A percentile compares a stretch with the other conserved stretches of the same genome.
phyloP scores from a whole-genome alignment of 2,797 vertebrate species.

The Liasis olivaceus region DNA sequence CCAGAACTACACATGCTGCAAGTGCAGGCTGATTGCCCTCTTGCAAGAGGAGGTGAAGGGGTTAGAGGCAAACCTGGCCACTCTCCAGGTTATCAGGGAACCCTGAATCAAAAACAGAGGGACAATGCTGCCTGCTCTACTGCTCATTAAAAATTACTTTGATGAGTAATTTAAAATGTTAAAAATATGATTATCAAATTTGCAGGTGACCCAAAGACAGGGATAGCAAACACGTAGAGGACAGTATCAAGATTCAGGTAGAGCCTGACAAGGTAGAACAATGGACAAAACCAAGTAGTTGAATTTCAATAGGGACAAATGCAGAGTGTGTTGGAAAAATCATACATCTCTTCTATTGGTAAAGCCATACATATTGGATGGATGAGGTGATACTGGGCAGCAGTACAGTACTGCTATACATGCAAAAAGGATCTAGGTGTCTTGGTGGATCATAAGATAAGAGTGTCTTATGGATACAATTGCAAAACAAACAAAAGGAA shows the following conservation, averaged over 20 bases:
- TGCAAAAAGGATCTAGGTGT: background rate
- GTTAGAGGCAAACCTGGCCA: background rate
- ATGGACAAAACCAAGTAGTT: background rate
- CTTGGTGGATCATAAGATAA: background rate
- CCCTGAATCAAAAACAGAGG: background rate
- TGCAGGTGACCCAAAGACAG: background rate
- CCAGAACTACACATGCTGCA: background rate
- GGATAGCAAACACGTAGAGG: background rate
- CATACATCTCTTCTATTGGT: background rate
- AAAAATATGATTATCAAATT: background rate
- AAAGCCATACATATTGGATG: background rate
- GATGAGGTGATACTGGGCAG: background rate
- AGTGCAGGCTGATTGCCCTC: background rate
- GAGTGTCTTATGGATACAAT: background rate
- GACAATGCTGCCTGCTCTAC: background rate
- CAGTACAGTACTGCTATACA: background rate
- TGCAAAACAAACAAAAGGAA: background rate
- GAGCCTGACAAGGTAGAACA: background rate
- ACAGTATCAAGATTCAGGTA: background rate
- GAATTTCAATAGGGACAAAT: background rate
- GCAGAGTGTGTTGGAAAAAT: background rate
- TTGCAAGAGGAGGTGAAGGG: background rate
- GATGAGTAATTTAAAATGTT: background rate
- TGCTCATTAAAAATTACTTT: background rate
- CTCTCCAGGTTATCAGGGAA: background rate